A percentile compares a stretch with the other conserved stretches of the same genome.
These are phyloP conservation scores for Orientallactaga bullata DNA, from an alignment of 2,113 vertebrate genomes.

Conservation along the genomic window DNA sequence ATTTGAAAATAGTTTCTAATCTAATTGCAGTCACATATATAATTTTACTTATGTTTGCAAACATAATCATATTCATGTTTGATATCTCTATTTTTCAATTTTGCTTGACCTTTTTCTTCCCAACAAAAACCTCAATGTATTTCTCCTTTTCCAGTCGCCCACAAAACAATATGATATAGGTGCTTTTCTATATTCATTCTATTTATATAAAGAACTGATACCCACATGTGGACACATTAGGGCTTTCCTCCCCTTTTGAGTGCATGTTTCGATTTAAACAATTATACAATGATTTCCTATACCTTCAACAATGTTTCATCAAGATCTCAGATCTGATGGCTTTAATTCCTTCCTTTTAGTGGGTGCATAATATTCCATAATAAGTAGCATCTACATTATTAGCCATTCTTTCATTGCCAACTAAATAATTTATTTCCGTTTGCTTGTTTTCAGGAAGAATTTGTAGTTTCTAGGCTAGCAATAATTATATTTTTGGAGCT, in stretches of 20 bases:
- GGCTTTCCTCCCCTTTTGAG: not conserved
- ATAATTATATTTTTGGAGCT: not conserved
- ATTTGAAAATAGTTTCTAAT: not conserved
- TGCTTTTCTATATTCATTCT: not conserved
- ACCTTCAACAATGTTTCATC: not conserved
- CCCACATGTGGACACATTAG: not conserved
- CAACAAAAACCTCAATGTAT: not conserved
- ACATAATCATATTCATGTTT: not conserved
- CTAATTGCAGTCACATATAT: not conserved
- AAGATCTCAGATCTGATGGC: not conserved
- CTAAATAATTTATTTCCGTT: slow-evolving; percentile 20
- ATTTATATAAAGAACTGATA: not conserved
- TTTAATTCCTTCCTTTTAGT: slow-evolving; percentile 1
- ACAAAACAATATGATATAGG: not conserved
- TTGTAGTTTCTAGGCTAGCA: not conserved
- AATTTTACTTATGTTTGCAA: slow-evolving; percentile 10
- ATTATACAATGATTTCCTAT: not conserved
- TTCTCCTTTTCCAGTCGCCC: not conserved
- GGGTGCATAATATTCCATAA: not conserved
- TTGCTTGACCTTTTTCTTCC: not conserved
- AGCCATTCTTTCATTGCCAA: not conserved
- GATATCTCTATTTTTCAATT: slow-evolving; percentile 22
- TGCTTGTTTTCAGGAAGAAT: slow-evolving; percentile 32
- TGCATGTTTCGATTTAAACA: not conserved
- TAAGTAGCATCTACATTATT: not conserved